These are phyloP conservation scores for Agonopterix heracliana DNA, from an alignment of 2,888 invertebrate genomes.

Conservation along the genomic window DNA sequence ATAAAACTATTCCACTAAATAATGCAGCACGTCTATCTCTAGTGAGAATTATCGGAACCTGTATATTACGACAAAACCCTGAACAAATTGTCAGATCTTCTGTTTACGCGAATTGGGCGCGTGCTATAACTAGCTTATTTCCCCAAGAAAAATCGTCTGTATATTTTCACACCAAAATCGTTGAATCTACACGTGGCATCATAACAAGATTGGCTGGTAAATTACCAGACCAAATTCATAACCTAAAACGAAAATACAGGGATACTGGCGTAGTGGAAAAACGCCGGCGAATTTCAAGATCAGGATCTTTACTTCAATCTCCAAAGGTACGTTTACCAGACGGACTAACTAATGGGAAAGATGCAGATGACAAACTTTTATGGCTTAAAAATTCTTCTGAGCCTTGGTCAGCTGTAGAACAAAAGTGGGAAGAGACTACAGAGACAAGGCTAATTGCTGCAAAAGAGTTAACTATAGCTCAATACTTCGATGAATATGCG, in stretches of 20 bases:
- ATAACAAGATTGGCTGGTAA: conserved; percentile 4
- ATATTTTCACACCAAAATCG: conserved; percentile 4
- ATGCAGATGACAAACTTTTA: too few species aligned
- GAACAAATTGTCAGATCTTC: not conserved
- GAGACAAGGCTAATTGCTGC: too few species aligned
- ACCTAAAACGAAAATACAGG: conserved; percentile 4
- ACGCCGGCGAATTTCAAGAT: conserved; percentile 1
- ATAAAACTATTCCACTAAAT: not conserved
- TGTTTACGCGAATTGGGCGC: conserved; percentile 1
- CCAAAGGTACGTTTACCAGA: too few species aligned
- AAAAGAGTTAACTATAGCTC: too few species aligned
- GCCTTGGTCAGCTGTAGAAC: too few species aligned
- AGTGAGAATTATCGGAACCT: conserved; percentile 1
- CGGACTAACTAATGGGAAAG: too few species aligned
- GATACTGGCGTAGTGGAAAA: conserved; percentile 1
- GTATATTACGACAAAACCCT: not conserved
- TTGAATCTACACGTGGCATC: too few species aligned
- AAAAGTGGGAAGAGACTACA: too few species aligned
- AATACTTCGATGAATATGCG: too few species aligned
- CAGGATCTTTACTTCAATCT: too few species aligned
- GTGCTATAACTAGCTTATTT: conserved; percentile 1
- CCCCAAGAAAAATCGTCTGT: conserved; percentile 2
- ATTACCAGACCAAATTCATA: conserved; percentile 5
- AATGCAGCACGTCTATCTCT: not conserved
- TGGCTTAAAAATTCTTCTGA: too few species aligned